Base-by-base conservation (phyloP, 2,113 vertebrate genomes). In the Sander lucioperca region DNA sequence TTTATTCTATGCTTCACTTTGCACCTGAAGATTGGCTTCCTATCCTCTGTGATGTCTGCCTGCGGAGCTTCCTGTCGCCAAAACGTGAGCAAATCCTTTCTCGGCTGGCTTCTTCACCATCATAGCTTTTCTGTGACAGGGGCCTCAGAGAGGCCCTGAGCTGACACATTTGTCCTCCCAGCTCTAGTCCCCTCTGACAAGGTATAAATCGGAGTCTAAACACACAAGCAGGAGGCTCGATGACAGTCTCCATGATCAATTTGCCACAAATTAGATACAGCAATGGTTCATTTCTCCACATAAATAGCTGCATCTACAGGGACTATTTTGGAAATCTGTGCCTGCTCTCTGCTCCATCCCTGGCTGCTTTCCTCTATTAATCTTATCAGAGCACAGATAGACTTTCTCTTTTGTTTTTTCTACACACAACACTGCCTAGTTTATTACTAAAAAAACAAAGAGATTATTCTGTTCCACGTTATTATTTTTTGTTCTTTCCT, bases 241-340 rank as follows among this genome's bases (percentile, higher is more conserved):
- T 91, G 91, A 84, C 86, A 79, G 79, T 89, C 84, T 85, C 76
- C 58, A 53, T 82, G 92, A 93, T 94, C 86, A 88, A 89, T 92
- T 90, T 90, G 73, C 87, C 80, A 86, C 88, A 92, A 93, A 95
- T 94, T 90, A 95, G 88, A 88, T 92, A 84, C 88, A 89, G 93
- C 86, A 91, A 92, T 89, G 91, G 87, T 81, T 95, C 83, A 94
- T 94, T 94, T 94, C 86, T 88, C 79, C 79, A 85, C 83, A 90
- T 91, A 93, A 93, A 93, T 87, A 91, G 81, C 39, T 76, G 82
- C 61, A 66, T 84, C 87, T 47, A 36, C 53, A 4, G 88, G 82
- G 90, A 89, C 57, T 75, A 75, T 83, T 92, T 93, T 85, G 80
- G 66, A 89, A 88, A 77, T 84, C 58, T 79, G 61, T 63, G 61